Evolutionary conservation across 2,113 vertebrate genomes (phyloP), one percentile per base, ranked within the genome.

Genomic region (Clarias macrocephalus): DNA sequence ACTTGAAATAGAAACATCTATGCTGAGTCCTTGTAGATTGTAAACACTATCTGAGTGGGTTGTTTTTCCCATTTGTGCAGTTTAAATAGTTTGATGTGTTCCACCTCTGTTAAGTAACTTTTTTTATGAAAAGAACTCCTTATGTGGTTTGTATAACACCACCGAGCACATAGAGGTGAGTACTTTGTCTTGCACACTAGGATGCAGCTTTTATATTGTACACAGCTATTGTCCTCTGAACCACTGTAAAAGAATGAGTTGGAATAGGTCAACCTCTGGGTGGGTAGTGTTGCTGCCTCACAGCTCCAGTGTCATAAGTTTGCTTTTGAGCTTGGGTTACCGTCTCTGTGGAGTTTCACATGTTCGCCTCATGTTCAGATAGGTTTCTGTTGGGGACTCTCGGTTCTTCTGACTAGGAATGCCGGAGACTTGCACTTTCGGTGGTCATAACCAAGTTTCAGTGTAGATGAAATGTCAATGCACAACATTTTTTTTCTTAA

Each of bases 51-150:
- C 37, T 13, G 23, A 52, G 4, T 23, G 25, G 42, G 28, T 56
- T 16, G 25, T 56, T 56, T 23, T 5, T 13, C 1, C 21, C 11
- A 25, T 76, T 76, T 23, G 25, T 19, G 37, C 42, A 76, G 23
- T 76, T 76, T 56, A 77, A 77, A 28, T n/a, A 77, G 23, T 56
- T 77, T 77, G 48, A 77, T 48, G 70, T 73, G 70, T 10, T 48
- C 21, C 70, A 48, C 70, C 19, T 37, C 10, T 11, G 33, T 76
- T 48, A 76, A 76, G 11, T 76, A 6, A 48, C 48, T 48, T 52
- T 7, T 54, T 52, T 77, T 18, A 52, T 7, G 28, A 77, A 76
- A 76, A 79, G 18, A 56, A 56, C n/a, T n/a, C 54, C 56, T 79
- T 28, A n/a, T 54, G 16, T 54, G n/a, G 25, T 77, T 77, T 77